Percentiles rank a stretch among this genome's conserved stretches.
Conservation (phyloP, 2,797 vertebrate species). For the Delichon dasypus region DNA sequence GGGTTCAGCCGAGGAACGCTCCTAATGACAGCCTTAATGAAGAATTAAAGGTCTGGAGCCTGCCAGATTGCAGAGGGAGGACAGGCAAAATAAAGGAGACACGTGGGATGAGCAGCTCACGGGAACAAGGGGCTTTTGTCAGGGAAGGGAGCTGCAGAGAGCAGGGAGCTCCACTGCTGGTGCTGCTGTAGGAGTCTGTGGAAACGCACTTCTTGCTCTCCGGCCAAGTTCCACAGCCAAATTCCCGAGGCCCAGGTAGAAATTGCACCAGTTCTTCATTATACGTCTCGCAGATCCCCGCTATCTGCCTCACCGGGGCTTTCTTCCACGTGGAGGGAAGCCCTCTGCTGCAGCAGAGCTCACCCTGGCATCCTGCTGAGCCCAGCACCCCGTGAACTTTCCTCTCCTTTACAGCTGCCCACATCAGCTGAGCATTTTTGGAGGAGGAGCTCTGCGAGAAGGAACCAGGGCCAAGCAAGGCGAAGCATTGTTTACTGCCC, state of each 20-base stretch:
- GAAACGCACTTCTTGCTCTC: neutral
- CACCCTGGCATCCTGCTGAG: neutral
- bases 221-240: neutral
- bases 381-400: neutral
- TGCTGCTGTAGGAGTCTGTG: neutral
- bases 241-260: neutral
- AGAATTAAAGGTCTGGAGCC: neutral
- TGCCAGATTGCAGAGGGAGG: neutral
- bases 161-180: neutral
- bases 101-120: rapidly evolving
- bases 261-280: neutral
- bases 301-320: neutral
- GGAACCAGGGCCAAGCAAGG: neutral
- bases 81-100: neutral
- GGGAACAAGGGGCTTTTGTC: slow-evolving; percentile 28
- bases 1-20: neutral
- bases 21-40: neutral
- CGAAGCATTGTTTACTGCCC: neutral
- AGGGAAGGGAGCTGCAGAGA: neutral
- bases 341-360: rapidly evolving
- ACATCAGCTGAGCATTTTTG: neutral
- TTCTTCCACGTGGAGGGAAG: neutral
- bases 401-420: neutral
- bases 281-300: neutral
- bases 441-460: neutral